Evolutionary conservation across 2,888 invertebrate species (phyloP).

Genomic region (Drosophila multiciliata): DNA sequence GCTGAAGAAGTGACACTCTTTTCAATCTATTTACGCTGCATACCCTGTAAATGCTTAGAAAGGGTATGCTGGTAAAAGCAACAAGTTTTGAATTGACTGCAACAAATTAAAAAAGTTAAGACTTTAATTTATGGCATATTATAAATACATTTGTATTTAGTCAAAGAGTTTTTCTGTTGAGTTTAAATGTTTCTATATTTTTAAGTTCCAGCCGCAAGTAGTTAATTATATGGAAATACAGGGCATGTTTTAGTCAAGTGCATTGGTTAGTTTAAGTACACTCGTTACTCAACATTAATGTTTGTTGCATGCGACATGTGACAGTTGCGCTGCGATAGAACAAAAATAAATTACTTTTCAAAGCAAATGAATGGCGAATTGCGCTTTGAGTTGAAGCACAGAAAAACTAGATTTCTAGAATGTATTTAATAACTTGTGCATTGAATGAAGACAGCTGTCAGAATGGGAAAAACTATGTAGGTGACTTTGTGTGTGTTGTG

Average conservation of each 20-base stretch:
- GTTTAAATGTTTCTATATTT: background rate
- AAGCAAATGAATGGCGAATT: constrained; percentile 55
- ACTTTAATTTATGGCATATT: background rate
- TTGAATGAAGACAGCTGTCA: constrained; percentile 36
- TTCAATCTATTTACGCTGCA: constrained; percentile 67
- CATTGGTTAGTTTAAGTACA: background rate
- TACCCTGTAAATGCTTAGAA: background rate
- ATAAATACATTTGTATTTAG: background rate
- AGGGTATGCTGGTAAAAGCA: background rate
- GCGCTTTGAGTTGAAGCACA: constrained; percentile 28
- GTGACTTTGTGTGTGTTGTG: background rate
- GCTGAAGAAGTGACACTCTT: constrained; percentile 28
- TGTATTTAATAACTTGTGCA: constrained; percentile 46
- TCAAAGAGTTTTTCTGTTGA: background rate
- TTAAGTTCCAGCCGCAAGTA: background rate
- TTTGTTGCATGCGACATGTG: constrained; percentile 73
- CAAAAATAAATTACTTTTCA: constrained; percentile 12
- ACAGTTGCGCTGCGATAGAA: constrained; percentile 25
- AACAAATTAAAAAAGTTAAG: background rate
- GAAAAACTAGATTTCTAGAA: constrained; percentile 32
- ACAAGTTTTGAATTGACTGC: background rate
- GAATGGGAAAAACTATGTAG: background rate
- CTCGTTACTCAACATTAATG: constrained; percentile 62
- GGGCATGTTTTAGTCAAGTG: background rate
- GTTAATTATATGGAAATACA: background rate